phyloP scores from a whole-genome alignment of 2,113 vertebrate species.

The Hemicordylus capensis region DNA sequence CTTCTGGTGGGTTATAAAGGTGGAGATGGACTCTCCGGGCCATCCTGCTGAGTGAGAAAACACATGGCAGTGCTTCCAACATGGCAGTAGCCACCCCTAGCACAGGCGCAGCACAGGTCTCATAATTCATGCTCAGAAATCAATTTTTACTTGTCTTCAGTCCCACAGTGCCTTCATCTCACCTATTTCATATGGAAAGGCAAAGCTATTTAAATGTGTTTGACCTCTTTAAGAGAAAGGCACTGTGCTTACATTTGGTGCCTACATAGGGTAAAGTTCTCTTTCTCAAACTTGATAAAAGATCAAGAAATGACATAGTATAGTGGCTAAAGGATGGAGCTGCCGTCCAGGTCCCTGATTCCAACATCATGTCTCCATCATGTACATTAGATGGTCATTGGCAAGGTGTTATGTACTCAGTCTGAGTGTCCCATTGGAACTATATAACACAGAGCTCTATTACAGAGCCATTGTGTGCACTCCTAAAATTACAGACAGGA shows the following conservation, averaged over 20 bases:
- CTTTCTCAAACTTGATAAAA: too few species aligned
- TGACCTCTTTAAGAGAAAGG: too few species aligned
- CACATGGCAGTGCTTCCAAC: not conserved
- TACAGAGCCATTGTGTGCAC: not conserved
- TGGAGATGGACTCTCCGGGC: not conserved
- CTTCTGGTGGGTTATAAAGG: not conserved
- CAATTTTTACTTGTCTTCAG: not conserved
- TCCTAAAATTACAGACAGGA: too few species aligned
- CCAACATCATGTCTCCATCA: not conserved
- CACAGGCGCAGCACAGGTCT: not conserved
- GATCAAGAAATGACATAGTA: not conserved
- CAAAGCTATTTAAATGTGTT: too few species aligned
- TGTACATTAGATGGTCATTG: too few species aligned
- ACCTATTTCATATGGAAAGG: too few species aligned
- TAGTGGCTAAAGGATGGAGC: not conserved
- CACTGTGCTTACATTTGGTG: too few species aligned
- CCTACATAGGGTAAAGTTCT: too few species aligned
- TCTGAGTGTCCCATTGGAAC: not conserved
- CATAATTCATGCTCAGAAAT: not conserved
- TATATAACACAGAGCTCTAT: not conserved
- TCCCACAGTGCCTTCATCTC: not conserved
- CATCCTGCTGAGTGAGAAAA: not conserved
- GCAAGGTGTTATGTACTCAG: not conserved
- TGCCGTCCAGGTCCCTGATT: too few species aligned
- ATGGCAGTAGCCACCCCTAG: not conserved